Conservation (phyloP, 1,140 invertebrate genomes). For the Cyclargus thomasi region DNA sequence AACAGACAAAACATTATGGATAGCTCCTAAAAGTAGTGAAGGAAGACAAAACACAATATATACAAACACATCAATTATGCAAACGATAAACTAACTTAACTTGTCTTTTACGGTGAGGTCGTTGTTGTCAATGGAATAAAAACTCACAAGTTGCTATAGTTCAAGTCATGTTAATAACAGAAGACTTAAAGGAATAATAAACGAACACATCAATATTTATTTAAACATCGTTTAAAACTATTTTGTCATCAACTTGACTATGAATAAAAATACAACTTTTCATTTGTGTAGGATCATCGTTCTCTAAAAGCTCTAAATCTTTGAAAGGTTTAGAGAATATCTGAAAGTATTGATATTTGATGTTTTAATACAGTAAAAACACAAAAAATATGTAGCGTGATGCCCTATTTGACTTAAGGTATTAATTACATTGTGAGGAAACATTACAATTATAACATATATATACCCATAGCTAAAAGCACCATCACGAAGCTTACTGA, state of each 20-base stretch:
- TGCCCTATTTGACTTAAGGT: neutral
- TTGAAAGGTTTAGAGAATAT: neutral
- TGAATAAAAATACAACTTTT: neutral
- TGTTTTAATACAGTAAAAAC: neutral
- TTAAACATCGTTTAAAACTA: neutral
- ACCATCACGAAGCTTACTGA: neutral
- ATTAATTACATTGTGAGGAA: neutral
- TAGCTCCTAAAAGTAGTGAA: neutral
- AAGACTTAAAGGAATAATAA: neutral
- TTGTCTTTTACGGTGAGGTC: slow-evolving; percentile 8
- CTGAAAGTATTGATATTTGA: neutral
- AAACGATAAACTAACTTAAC: slow-evolving; percentile 4
- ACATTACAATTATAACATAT: neutral
- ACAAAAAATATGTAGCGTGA: neutral
- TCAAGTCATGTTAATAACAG: neutral
- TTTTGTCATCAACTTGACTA: neutral
- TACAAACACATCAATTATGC: neutral
- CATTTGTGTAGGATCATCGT: neutral
- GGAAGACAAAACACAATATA: slow-evolving; percentile 3
- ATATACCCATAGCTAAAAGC: neutral
- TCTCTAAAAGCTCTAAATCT: neutral
- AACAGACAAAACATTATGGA: neutral
- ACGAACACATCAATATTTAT: neutral
- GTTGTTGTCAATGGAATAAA: neutral
- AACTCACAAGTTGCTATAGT: neutral